Evolutionary conservation across 1,140 invertebrate genomes (phyloP), one percentile per base, ranked within the genome.

Genomic region (Cephus cinctus): DNA sequence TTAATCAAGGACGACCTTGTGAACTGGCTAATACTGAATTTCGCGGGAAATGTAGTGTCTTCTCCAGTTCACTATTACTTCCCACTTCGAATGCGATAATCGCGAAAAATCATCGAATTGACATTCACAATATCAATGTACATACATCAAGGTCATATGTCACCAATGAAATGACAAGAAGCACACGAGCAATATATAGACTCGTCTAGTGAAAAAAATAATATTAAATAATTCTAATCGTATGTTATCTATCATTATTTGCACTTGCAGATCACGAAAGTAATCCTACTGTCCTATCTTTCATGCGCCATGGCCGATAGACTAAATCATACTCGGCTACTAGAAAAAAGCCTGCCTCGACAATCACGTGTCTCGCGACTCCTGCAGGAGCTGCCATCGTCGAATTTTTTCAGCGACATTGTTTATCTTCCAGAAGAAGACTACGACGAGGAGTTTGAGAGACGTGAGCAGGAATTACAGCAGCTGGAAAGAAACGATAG

Each of bases 1-100:
- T 60, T 47, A 67, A 69, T 65, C 53, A 65, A 50, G 47, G 39
- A 38, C 56, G 66, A 67, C 66, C 66, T 69, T 67, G 64, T 45
- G 27, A 57, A 52, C 47, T 30, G 48, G 55, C 57, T 62, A 49
- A 42, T 42, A 56, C 54, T 57, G 60, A 67, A 67, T 61, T 65
- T 64, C 54, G 50, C 57, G 50, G 34, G 49, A 63, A 57, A 55
- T 40, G 25, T 27, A 27, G n/a, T n/a, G n/a, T n/a, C n/a, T n/a
- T n/a, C n/a, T n/a, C n/a, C n/a, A n/a, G n/a, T n/a, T n/a, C n/a
- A n/a, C n/a, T n/a, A n/a, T n/a, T n/a, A n/a, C n/a, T n/a, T n/a
- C n/a, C n/a, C n/a, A n/a, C n/a, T n/a, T n/a, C n/a, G n/a, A n/a
- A n/a, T n/a, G n/a, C n/a, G n/a, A n/a, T n/a, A n/a, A n/a, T n/a